These are phyloP conservation scores for Halichoerus grypus DNA, from an alignment of 2,113 vertebrate species.

Conservation along the genomic window DNA sequence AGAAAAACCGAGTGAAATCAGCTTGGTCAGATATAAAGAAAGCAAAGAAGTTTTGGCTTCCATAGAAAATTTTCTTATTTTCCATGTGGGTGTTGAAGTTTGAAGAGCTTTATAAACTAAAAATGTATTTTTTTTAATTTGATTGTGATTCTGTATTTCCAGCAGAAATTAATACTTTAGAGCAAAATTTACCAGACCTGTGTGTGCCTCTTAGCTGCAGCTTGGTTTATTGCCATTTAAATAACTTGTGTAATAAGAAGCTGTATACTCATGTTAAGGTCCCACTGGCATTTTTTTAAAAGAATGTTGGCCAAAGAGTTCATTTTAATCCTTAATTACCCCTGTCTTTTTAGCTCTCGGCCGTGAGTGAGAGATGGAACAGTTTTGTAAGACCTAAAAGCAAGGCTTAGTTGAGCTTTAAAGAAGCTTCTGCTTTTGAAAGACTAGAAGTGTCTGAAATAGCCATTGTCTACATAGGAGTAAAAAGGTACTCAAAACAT, in stretches of 20 bases:
- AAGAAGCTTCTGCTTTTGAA: conserved; percentile 56
- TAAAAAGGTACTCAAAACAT: conserved; percentile 38
- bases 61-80: conserved; percentile 9
- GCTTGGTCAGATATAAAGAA: background rate
- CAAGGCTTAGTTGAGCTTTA: conserved; percentile 17
- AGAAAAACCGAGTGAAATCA: background rate
- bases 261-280: background rate
- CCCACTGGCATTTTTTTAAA: background rate
- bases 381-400: conserved; percentile 28
- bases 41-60: conserved; percentile 29
- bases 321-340: background rate
- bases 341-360: background rate
- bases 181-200: background rate
- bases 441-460: conserved; percentile 1
- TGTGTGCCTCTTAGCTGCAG: background rate
- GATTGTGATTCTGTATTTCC: background rate
- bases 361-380: background rate
- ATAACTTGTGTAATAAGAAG: conserved; percentile 20
- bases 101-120: conserved; percentile 1
- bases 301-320: background rate
- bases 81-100: background rate
- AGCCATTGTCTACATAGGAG: background rate
- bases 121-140: background rate
- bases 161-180: background rate
- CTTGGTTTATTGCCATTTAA: conserved; percentile 28